Base-by-base conservation (phyloP, 1,140 invertebrate species). In the Portunus trituberculatus region DNA sequence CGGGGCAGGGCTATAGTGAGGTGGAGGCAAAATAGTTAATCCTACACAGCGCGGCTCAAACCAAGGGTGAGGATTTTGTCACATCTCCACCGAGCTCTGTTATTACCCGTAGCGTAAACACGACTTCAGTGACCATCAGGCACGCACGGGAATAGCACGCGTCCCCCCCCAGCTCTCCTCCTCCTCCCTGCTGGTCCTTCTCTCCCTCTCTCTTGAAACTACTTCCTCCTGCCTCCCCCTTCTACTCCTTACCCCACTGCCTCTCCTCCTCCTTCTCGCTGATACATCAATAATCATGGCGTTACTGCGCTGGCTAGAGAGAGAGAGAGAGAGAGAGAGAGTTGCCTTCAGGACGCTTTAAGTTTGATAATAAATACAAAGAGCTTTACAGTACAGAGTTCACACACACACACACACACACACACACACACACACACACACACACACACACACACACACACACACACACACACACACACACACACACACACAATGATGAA, bases 291-390 rank as follows among this genome's bases (percentile, higher is more conserved):
- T 32, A 87, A 87, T 29, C 12, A 31, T n/a, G n/a, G 39, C 4
- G 84, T 25, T 32, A 87, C 29, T 32, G 39, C 84, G 29, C 39
- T 87, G 28, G 29, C 28, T 4, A 12, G 31, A 32, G 39, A 45
- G n/a, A 31, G 87, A 89, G 87, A 89, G 87, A 89, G 87, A 32
- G 31, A 32, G 89, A 91, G 89, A 91, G 86, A 31, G 29, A 45
- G 29, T 4, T 39, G 6, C 28, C 28, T 29, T 14, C 39, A 87
- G n/a, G 84, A 39, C n/a, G 28, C 28, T 87, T 87, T 87, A 32
- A 14, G 39, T 4, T 87, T 16, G 0, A 39, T 4, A 39, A 16
- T 32, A 39, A 29, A 31, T 31, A 8, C 84, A 87, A n/a, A 29
- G 14, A 87, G 16, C 84, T 39, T 87, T 16, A 31, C 39, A 29